phyloP scores from a whole-genome alignment of 1,140 invertebrate species.

The Drosophila tropicalis region DNA sequence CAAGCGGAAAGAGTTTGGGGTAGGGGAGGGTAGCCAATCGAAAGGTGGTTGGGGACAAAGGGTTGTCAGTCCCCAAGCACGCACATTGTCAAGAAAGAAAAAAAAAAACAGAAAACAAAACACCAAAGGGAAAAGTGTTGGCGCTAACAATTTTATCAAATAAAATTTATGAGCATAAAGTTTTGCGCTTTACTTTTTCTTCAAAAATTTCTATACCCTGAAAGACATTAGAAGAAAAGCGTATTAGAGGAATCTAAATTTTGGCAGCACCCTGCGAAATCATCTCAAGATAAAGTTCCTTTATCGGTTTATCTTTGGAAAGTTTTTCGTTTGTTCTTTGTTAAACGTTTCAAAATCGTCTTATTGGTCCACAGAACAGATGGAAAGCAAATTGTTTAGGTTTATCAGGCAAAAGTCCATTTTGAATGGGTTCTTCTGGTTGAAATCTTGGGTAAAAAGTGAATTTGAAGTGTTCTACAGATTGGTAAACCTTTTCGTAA shows the following conservation, averaged over 20 bases:
- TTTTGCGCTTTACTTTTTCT: slow-evolving; percentile 17
- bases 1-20: background rate
- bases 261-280: background rate
- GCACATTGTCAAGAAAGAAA: slow-evolving; percentile 16
- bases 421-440: no score
- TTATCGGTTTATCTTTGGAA: no score
- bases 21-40: background rate
- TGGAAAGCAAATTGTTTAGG: no score
- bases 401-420: no score
- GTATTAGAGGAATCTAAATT: background rate
- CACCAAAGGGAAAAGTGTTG: background rate
- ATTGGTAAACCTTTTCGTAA: no score
- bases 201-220: background rate
- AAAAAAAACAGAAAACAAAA: background rate
- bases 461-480: no score
- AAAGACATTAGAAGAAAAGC: background rate
- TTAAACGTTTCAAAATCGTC: no score
- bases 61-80: slow-evolving; percentile 13
- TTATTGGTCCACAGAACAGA: no score
- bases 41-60: slow-evolving; percentile 12
- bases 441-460: no score
- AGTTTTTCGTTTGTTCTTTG: no score
- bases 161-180: slow-evolving; percentile 17
- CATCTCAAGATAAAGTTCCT: no score
- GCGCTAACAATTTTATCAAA: slow-evolving; percentile 25